These are phyloP conservation scores for Parochlus steinenii DNA, from an alignment of 2,888 invertebrate genomes.

Conservation along the genomic window DNA sequence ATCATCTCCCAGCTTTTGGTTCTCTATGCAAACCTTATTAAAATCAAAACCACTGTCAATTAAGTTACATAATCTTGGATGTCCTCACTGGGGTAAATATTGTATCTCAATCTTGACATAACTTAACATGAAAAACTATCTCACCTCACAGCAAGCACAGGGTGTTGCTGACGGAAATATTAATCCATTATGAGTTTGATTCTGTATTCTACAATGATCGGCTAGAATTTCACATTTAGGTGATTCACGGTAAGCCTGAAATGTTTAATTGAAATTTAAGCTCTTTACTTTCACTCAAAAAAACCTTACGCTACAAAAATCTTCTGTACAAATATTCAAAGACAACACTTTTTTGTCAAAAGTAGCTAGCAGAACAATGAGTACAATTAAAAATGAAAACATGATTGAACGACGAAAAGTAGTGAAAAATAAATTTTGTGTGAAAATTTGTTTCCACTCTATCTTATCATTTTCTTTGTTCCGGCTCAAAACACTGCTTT, in stretches of 20 bases:
- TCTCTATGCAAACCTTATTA: conserved; percentile 1
- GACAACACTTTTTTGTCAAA: no score
- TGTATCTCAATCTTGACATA: background rate
- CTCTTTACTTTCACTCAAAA: no score
- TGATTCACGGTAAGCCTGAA: conserved; percentile 9
- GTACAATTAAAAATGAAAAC: no score
- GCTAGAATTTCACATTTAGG: conserved; percentile 28
- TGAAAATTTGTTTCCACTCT: no score
- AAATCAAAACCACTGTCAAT: background rate
- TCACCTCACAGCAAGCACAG: conserved; percentile 48
- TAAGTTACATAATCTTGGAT: background rate
- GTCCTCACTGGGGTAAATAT: conserved; percentile 2
- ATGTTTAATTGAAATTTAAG: no score
- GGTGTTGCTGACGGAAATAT: conserved; percentile 37
- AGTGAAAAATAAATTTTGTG: no score
- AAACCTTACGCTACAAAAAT: no score
- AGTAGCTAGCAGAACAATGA: no score
- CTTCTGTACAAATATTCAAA: no score
- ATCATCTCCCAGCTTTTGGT: conserved; percentile 33
- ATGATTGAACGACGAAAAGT: no score
- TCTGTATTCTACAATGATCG: conserved; percentile 34
- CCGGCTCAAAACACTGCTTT: no score
- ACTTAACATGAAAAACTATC: conserved; percentile 37
- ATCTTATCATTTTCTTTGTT: no score
- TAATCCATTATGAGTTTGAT: conserved; percentile 37